Evolutionary conservation across 2,797 vertebrate species (phyloP).

Genomic region (Poeciliopsis infans): DNA sequence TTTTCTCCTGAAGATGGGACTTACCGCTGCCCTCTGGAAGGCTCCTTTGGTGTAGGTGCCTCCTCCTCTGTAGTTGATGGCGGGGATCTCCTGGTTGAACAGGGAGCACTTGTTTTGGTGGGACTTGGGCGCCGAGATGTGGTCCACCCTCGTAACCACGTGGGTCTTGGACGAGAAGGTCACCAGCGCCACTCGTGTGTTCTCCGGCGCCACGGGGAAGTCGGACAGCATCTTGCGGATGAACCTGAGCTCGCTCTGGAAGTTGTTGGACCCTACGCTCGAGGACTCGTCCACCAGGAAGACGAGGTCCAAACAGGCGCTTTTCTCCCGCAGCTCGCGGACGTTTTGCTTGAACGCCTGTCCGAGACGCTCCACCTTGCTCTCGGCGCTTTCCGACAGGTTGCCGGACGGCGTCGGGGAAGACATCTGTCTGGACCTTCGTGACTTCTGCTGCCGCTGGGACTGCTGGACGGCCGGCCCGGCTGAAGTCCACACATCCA

Average conservation of each 20-base stretch:
- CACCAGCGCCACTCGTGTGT: conserved; percentile 93
- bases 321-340: conserved; percentile 88
- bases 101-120: conserved; percentile 97
- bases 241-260: conserved; percentile 93
- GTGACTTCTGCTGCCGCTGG: conserved; percentile 45
- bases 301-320: conserved; percentile 89
- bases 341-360: conserved; percentile 90
- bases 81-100: conserved; percentile 93
- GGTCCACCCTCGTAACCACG: conserved; percentile 93
- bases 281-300: conserved; percentile 99
- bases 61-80: conserved; percentile 93
- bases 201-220: conserved; percentile 91
- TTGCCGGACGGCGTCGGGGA: conserved; percentile 48
- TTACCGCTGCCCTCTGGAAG: conserved; percentile 96
- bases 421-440: conserved; percentile 62
- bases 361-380: conserved; percentile 91
- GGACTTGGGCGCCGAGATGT: conserved; percentile 88
- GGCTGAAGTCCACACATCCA: conserved; percentile 64
- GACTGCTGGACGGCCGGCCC: conserved; percentile 54
- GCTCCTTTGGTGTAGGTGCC: conserved; percentile 97
- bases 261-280: conserved; percentile 92
- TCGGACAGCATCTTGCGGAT: conserved; percentile 96
- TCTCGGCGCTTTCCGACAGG: conserved; percentile 82
- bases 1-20: conserved; percentile 36
- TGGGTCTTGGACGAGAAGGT: conserved; percentile 96